Evolutionary conservation across 2,888 invertebrate species (phyloP), one percentile per base, ranked within the genome.

Genomic region (Zeuzera pyrina): DNA sequence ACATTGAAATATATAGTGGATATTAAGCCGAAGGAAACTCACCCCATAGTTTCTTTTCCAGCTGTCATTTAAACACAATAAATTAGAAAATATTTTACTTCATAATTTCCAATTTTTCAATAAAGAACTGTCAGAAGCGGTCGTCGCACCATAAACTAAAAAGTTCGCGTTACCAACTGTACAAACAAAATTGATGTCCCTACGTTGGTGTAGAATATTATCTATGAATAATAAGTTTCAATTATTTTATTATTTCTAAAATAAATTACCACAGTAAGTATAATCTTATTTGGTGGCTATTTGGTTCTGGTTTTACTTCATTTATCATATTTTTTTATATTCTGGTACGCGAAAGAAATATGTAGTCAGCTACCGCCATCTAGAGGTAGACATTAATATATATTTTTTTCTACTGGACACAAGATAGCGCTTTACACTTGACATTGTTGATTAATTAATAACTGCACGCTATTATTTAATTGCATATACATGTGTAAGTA

Each of bases 11-110:
- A 41, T 36, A 46, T 48, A 19, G 24, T 23, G 6, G 5, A 36
- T 33, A 36, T 22, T 42, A 33, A 34, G 12, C 12, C 11, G 19
- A 45, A 49, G 36, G 34, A 29, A 57, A 86, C 87, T 88, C 73
- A 91, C 91, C 91, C 91, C 91, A 91, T 91, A 54, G 88, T 88
- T 84, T 91, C 91, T 84, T 90, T 91, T 84, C 91, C 91, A 74
- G 88, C 89, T 86, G 91, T 91, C 91, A 91, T 91, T 87, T 87
- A 87, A 74, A 77, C 67, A 69, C 69, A 61, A 61, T 73, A 71
- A 65, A 64, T 63, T 59, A 46, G 53, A 69, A 71, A 73, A 62
- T 63, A 57, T 43, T 66, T 57, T 57, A 67, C 58, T 61, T 68
- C 73, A 73, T 73, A 67, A 56, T 70, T 71, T 53, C 52, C 49